Percentiles rank a stretch among this genome's conserved stretches.
Conservation (phyloP, 2,113 vertebrate genomes). For the Pomatorhinus ruficollis region DNA sequence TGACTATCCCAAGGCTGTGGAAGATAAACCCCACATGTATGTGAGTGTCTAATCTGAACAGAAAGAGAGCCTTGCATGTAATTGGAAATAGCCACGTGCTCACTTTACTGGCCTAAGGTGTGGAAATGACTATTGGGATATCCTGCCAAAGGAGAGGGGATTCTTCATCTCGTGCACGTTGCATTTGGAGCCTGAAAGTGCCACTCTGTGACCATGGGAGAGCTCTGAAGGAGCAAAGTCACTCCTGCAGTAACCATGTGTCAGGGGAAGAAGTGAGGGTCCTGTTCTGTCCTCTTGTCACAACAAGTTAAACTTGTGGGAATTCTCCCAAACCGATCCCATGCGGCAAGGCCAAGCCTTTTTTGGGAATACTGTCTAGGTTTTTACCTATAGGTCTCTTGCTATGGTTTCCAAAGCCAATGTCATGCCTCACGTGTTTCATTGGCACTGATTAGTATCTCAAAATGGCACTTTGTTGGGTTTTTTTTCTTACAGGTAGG, state of each 20-base stretch:
- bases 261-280: not conserved
- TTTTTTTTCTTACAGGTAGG: not conserved
- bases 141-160: not conserved
- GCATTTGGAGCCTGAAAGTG: not conserved
- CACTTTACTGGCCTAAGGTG: not conserved
- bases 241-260: not conserved
- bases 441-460: not conserved
- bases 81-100: not conserved
- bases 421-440: not conserved
- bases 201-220: not conserved
- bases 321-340: not conserved
- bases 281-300: not conserved
- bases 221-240: not conserved
- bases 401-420: not conserved
- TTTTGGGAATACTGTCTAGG: not conserved
- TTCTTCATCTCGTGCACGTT: not conserved
- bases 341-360: not conserved
- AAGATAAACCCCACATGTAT: not conserved
- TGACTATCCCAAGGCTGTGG: not conserved
- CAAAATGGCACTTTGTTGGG: not conserved
- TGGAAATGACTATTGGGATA: not conserved
- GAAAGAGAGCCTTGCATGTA: not conserved
- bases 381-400: not conserved
- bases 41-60: not conserved
- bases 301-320: not conserved